Percentiles rank a stretch among this genome's conserved stretches.
Evolutionary conservation across 2,113 vertebrate genomes (phyloP).

Genomic region (Ceratotherium simum): DNA sequence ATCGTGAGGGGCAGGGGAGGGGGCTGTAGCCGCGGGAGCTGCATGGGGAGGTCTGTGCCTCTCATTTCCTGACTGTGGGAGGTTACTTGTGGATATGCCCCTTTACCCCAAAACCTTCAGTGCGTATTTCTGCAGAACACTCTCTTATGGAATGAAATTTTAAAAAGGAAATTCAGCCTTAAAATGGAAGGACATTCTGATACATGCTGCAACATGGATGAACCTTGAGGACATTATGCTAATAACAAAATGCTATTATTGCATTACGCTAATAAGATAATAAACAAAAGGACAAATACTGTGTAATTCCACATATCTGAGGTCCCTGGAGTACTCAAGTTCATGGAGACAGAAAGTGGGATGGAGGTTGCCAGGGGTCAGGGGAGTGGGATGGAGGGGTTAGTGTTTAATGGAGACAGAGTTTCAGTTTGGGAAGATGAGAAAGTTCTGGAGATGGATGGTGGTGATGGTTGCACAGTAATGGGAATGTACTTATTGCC

Average conservation of each 20-base stretch:
- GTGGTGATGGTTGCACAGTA: not conserved
- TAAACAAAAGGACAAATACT: not conserved
- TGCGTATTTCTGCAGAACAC: not conserved
- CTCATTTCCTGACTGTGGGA: not conserved
- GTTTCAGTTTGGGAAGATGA: not conserved
- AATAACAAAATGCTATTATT: no score
- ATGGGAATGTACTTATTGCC: not conserved
- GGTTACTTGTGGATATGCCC: not conserved
- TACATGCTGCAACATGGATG: not conserved
- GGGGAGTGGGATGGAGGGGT: not conserved
- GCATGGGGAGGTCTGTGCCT: not conserved
- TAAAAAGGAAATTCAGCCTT: not conserved
- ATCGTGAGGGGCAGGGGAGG: no score
- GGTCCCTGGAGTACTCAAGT: not conserved
- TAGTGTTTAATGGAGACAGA: not conserved
- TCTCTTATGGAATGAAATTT: not conserved
- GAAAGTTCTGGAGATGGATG: not conserved
- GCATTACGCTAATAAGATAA: not conserved
- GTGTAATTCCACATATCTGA: not conserved
- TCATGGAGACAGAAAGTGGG: no score
- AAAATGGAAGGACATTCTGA: not conserved
- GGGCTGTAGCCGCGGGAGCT: rapidly evolving
- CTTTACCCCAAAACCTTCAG: not conserved
- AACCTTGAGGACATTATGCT: not conserved
- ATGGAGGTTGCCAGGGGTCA: not conserved